Evolutionary conservation across 2,888 invertebrate species (phyloP), one percentile per base, ranked within the genome.

Genomic region (Epinotia ramella): DNA sequence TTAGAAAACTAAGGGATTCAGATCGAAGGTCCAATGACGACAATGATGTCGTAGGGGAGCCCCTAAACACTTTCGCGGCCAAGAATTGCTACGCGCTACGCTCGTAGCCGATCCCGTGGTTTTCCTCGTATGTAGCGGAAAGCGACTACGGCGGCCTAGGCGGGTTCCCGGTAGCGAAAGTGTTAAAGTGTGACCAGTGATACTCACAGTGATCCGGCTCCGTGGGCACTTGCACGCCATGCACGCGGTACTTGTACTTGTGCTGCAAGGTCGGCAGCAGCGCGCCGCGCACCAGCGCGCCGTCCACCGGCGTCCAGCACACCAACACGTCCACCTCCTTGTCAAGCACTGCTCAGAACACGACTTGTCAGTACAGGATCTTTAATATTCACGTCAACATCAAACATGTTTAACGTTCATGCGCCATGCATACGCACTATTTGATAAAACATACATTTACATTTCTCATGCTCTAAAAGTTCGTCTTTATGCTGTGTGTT

Each of bases 291-390:
- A 95, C 96, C 81, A 96, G 87, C 84, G 95, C 95, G 1, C 95
- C 92, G 89, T 97, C 96, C 81, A 96, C 95, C 74, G 93, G 94
- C 78, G 96, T 95, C 90, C 96, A 90, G 92, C 95, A 83, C 64
- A 97, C 95, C 68, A 96, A 85, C 77, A 96, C 96, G 87, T 97
- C 97, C 88, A 95, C 95, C 81, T 95, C 95, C 79, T 94, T 94
- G 80, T 94, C 93, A 57, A 94, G 77, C 62, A 93, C 94, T 94
- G 84, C 0, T 20, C 64, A 76, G 33, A 77, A 49, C 2, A 62
- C 16, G 28, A 20, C 6, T n/a, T 28, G 20, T 44, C 9, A 57
- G 13, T 6, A 57, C 40, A 40, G 40, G 40, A 64, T n/a, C 5
- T 16, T 6, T 4, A 12, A 5, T 9, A 5, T 64, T 62, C 57